These are phyloP conservation scores for Oscarella lobularis DNA, from an alignment of 37 sponge, comb jelly and placozoan genomes.

Conservation along the genomic window DNA sequence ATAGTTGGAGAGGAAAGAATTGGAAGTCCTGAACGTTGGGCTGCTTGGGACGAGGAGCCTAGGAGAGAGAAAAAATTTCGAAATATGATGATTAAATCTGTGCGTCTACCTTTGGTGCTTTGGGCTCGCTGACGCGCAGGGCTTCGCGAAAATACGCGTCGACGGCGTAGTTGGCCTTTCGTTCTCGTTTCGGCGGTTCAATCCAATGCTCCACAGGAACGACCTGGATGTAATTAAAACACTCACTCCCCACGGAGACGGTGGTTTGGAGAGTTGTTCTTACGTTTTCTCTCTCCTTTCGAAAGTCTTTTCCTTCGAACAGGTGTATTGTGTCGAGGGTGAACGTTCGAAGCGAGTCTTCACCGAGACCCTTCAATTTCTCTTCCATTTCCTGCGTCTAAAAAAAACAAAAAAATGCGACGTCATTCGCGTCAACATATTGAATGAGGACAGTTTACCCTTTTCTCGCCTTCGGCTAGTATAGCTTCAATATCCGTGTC, in stretches of 20 bases:
- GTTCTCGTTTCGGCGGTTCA: constrained; percentile 92
- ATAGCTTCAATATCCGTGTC: constrained; percentile 84
- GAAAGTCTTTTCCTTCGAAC: constrained; percentile 94
- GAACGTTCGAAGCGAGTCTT: constrained; percentile 70
- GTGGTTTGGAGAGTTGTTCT: not conserved
- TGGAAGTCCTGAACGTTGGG: constrained; percentile 94
- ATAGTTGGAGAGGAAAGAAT: constrained; percentile 89
- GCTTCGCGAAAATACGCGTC: constrained; percentile 96
- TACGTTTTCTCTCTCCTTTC: constrained; percentile 32
- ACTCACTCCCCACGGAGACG: not conserved
- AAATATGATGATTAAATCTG: too few relatives aligned
- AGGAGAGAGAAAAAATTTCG: not conserved
- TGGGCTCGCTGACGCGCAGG: constrained; percentile 82
- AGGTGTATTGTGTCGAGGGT: constrained; percentile 88
- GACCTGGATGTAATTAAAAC: not conserved
- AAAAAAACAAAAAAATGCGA: too few relatives aligned
- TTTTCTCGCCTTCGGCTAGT: constrained; percentile 61
- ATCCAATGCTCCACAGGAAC: constrained; percentile 82
- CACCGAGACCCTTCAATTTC: constrained; percentile 60
- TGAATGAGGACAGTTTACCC: constrained; percentile 33
- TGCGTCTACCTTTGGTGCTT: constrained; percentile 66
- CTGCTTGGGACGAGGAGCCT: constrained; percentile 98
- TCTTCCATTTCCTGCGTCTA: constrained; percentile 65
- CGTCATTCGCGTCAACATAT: too few relatives aligned
- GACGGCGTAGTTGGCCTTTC: constrained; percentile 95